phyloP scores from a whole-genome alignment of 1,140 invertebrate genomes.

The Panonychus citri region DNA sequence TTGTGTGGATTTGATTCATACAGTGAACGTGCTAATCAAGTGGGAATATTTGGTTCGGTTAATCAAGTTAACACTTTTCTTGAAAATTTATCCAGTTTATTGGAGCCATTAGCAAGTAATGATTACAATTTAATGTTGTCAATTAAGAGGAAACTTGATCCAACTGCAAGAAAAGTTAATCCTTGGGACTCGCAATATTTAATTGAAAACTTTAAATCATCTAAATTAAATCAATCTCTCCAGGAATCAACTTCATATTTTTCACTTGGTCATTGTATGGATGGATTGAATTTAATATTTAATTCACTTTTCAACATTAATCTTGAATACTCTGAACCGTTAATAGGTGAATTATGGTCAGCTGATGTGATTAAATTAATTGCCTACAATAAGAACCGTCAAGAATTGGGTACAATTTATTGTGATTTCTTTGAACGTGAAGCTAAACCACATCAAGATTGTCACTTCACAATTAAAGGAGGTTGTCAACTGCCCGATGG shows the following conservation, averaged over 20 bases:
- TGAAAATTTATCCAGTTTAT: slow-evolving; percentile 40
- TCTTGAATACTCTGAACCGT: slow-evolving; percentile 40
- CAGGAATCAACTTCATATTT: slow-evolving; percentile 62
- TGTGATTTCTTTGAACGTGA: slow-evolving; percentile 81
- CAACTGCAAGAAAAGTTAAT: slow-evolving; percentile 26
- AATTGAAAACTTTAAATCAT: slow-evolving; percentile 5
- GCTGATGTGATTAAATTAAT: slow-evolving; percentile 66
- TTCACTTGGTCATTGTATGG: slow-evolving; percentile 82
- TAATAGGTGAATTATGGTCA: slow-evolving; percentile 57
- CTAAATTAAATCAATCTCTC: slow-evolving; percentile 17
- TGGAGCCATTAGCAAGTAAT: slow-evolving; percentile 16
- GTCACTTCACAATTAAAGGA: slow-evolving; percentile 92
- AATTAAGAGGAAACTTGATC: slow-evolving; percentile 37
- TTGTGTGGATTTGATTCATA: slow-evolving; percentile 69
- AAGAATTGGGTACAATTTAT: slow-evolving; percentile 81
- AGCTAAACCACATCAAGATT: slow-evolving; percentile 84
- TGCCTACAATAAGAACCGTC: slow-evolving; percentile 38
- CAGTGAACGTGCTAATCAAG: slow-evolving; percentile 61
- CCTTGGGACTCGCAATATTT: slow-evolving; percentile 67
- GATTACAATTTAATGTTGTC: slow-evolving; percentile 40
- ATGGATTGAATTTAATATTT: slow-evolving; percentile 68
- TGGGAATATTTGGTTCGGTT: slow-evolving; percentile 58
- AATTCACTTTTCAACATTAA: slow-evolving; percentile 52
- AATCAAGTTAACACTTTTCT: slow-evolving; percentile 54
- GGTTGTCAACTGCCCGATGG: slow-evolving; percentile 55